Percentiles rank a stretch among this genome's conserved stretches.
These are phyloP conservation scores for Pteromalus puparum DNA, from an alignment of 1,140 invertebrate genomes.

Conservation along the genomic window DNA sequence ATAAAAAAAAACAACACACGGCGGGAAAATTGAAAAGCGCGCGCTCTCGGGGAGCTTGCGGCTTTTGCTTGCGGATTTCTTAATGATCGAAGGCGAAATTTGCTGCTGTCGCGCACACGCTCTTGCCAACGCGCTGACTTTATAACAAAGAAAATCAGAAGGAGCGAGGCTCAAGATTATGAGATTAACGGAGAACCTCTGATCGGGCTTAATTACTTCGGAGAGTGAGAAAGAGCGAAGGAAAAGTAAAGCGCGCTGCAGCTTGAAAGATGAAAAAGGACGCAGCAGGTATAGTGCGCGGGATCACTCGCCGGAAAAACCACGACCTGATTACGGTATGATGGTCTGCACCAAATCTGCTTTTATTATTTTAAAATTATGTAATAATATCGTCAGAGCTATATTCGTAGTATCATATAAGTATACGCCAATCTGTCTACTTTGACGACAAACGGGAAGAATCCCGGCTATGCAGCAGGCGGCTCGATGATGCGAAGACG, in stretches of 20 bases:
- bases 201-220: conserved; percentile 22
- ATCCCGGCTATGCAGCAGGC: too few relatives aligned
- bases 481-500: background rate
- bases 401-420: too few relatives aligned
- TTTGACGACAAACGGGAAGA: too few relatives aligned
- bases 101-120: conserved; percentile 2
- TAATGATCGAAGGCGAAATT: conserved; percentile 24
- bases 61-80: background rate
- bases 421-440: too few relatives aligned
- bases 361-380: background rate
- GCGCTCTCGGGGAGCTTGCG: background rate
- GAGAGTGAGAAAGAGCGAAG: background rate
- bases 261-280: background rate
- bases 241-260: background rate
- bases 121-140: background rate
- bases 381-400: too few relatives aligned
- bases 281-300: too few relatives aligned
- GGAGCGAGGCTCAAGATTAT: conserved; percentile 11
- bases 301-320: background rate
- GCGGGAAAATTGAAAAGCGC: conserved; percentile 1
- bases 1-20: background rate
- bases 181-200: conserved; percentile 22
- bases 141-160: conserved; percentile 25
- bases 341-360: background rate
- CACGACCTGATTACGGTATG: background rate